Conservation (phyloP, 1,140 invertebrate genomes). For the Acromyrmex heyeri region DNA sequence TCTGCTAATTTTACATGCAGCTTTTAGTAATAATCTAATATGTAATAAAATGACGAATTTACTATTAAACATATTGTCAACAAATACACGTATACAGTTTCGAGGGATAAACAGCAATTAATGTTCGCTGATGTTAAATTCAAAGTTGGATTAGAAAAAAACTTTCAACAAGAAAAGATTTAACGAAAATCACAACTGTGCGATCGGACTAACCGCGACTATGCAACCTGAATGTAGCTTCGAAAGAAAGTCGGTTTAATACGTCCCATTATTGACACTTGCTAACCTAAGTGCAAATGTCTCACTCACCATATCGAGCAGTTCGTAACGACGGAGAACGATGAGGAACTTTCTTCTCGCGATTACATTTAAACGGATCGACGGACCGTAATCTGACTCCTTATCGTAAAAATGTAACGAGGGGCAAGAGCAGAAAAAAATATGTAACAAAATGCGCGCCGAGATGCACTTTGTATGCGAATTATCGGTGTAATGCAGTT, state of each 20-base stretch:
- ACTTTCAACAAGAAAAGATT: neutral
- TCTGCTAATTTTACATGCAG: too few species aligned
- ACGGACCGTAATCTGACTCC: conserved; percentile 1
- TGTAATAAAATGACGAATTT: neutral
- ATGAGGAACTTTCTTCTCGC: neutral
- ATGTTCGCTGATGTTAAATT: neutral
- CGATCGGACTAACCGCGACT: neutral
- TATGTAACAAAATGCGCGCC: conserved; percentile 45
- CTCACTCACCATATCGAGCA: conserved; percentile 61
- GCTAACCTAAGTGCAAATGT: conserved; percentile 62
- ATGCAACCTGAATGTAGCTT: neutral
- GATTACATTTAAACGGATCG: conserved; percentile 54
- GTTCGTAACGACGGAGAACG: neutral
- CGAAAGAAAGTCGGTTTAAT: neutral
- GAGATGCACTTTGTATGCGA: neutral
- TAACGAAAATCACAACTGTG: neutral
- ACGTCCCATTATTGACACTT: conserved; percentile 38
- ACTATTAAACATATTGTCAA: neutral
- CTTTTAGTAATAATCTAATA: too few species aligned
- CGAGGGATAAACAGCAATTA: neutral
- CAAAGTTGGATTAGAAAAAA: neutral
- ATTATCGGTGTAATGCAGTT: conserved; percentile 20
- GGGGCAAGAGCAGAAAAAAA: neutral
- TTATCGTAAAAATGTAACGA: conserved; percentile 17
- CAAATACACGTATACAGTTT: neutral